Conservation (phyloP, 2,888 invertebrate genomes). For the Helleia helle region DNA sequence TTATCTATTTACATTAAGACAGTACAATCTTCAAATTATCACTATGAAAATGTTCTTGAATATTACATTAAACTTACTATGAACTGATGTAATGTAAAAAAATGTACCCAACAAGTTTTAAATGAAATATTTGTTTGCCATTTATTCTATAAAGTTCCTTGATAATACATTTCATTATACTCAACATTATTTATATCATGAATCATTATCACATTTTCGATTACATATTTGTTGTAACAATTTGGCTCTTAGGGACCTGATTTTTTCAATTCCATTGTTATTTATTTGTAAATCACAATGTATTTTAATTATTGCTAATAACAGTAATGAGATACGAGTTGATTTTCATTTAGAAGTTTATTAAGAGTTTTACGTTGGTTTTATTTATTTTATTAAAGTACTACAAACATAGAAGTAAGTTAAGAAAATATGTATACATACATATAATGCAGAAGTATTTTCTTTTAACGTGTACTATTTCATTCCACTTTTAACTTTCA, state of each 20-base stretch:
- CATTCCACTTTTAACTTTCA: not conserved
- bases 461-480: not conserved
- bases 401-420: slow-evolving; percentile 1
- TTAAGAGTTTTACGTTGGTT: slow-evolving; percentile 31
- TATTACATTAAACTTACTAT: too few relatives aligned
- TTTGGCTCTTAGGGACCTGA: slow-evolving; percentile 2
- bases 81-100: too few relatives aligned
- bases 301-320: not conserved
- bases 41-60: too few relatives aligned
- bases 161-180: too few relatives aligned
- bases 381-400: slow-evolving; percentile 37
- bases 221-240: too few relatives aligned
- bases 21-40: too few relatives aligned
- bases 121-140: too few relatives aligned
- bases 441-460: not conserved
- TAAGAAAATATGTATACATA: not conserved
- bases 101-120: too few relatives aligned
- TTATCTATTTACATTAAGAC: too few relatives aligned
- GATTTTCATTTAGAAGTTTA: slow-evolving; percentile 16
- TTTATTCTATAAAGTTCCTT: too few relatives aligned
- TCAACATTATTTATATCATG: too few relatives aligned
- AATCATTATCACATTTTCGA: too few relatives aligned
- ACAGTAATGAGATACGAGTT: not conserved
- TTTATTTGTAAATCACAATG: not conserved
- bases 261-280: slow-evolving; percentile 5